A percentile compares a stretch with the other conserved stretches of the same genome.
Conservation (phyloP, 2,113 vertebrate species). For the Burhinus bistriatus region DNA sequence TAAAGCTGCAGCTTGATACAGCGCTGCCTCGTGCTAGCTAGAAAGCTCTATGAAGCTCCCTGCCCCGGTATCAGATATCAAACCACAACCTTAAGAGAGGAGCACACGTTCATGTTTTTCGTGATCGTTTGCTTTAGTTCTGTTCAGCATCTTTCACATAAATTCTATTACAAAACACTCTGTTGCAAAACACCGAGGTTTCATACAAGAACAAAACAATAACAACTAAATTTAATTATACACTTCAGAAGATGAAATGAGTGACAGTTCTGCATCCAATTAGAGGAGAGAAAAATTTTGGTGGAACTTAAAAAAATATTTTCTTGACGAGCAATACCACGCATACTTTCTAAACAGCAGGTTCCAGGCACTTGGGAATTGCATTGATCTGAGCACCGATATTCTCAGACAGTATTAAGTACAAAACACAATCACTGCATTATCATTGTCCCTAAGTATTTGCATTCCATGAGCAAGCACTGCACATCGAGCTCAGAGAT, state of each 20-base stretch:
- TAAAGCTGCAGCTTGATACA: background rate
- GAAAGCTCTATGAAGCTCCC: background rate
- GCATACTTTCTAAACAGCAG: background rate
- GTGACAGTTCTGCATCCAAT: background rate
- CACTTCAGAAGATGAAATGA: slow-evolving; percentile 4
- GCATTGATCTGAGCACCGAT: background rate
- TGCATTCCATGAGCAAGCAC: background rate
- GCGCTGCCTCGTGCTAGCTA: background rate
- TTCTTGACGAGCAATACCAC: background rate
- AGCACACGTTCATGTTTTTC: background rate
- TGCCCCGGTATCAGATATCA: background rate
- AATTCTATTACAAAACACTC: slow-evolving; percentile 35
- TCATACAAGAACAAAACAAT: background rate
- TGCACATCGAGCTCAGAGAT: background rate
- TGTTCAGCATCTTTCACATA: background rate
- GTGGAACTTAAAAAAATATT: background rate
- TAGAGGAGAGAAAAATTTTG: background rate
- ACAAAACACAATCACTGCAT: background rate
- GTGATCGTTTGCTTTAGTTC: background rate
- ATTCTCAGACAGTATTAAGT: background rate
- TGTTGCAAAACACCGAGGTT: slow-evolving; percentile 37
- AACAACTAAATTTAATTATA: background rate
- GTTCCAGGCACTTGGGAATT: background rate
- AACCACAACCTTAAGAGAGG: background rate
- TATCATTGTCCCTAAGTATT: background rate